These are phyloP conservation scores for Sminthurinus aureus DNA, from an alignment of 2,888 invertebrate species.

Conservation along the genomic window DNA sequence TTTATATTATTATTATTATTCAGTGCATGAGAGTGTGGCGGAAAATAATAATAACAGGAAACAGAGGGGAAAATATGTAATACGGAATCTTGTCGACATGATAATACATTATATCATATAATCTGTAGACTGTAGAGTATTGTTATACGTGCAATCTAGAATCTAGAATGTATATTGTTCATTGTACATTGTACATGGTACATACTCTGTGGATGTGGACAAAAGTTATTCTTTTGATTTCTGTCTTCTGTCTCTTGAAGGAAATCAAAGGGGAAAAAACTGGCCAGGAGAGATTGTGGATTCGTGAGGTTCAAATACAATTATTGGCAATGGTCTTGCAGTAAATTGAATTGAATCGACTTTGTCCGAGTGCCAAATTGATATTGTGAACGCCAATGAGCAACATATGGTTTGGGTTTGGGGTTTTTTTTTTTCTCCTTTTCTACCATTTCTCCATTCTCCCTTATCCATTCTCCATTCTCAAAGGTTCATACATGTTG, in stretches of 20 bases:
- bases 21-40: too few relatives aligned
- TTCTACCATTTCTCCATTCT: background rate
- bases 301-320: conserved; percentile 19
- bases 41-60: too few relatives aligned
- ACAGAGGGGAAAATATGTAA: too few relatives aligned
- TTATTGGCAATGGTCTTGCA: conserved; percentile 18
- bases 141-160: too few relatives aligned
- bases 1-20: too few relatives aligned
- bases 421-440: background rate
- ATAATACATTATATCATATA: too few relatives aligned
- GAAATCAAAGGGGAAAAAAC: conserved; percentile 2
- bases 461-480: background rate
- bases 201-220: background rate
- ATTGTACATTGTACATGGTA: background rate
- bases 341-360: background rate
- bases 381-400: conserved; percentile 6
- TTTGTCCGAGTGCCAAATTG: conserved; percentile 3
- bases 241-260: background rate
- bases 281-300: background rate
- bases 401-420: background rate
- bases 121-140: too few relatives aligned
- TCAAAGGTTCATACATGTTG: background rate
- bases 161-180: background rate
- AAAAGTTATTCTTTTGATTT: background rate
- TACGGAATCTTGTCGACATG: too few relatives aligned